Evolutionary conservation across 2,888 invertebrate species (phyloP), one percentile per base, ranked within the genome.

Genomic region (Osmoderma eremita): DNA sequence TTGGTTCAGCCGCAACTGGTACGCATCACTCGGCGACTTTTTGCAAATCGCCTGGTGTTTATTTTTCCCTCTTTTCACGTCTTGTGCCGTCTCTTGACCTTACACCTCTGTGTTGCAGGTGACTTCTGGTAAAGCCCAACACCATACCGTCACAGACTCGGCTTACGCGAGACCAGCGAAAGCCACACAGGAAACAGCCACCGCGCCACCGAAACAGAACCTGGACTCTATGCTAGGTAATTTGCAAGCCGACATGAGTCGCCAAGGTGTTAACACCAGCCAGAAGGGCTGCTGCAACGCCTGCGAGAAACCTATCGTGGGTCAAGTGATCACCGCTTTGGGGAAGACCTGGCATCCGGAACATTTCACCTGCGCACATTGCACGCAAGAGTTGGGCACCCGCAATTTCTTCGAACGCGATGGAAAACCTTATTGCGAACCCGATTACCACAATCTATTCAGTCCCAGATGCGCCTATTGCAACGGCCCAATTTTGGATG

Each of bases 321-420:
- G 99, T 76, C 97, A 98, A 90, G 92, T 97, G 75, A 95, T 96
- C 81, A 98, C 98, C 71, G 98, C 98, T 17, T 82, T 99, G 82
- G 98, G 98, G 64, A 94, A 96, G 84, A 97, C 98, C 71, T 99
- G 98, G 98, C 98, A 99, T 83, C 97, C 98, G 51, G 98, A 98
- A 85, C 98, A 98, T 84, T 99, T 99, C 84, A 94, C 93, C 69
- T 99, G 99, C 86, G 93, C 93, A 73, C 97, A 98, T 80, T 99
- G 99, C 88, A 93, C 92, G 78, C 94, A 96, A 80, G 97, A 97
- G 82, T 84, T 99, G 79, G 98, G 98, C 69, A 98, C 98, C 64
- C 89, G 95, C 81, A 98, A 97, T 85, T 99, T 98, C 90, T 99
- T 98, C 84, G 98, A 99, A 84, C 88, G 98, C 72, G 97, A 98